Evolutionary conservation across 2,888 invertebrate genomes (phyloP), one percentile per base, ranked within the genome.

Genomic region (Cremastinae sp.): DNA sequence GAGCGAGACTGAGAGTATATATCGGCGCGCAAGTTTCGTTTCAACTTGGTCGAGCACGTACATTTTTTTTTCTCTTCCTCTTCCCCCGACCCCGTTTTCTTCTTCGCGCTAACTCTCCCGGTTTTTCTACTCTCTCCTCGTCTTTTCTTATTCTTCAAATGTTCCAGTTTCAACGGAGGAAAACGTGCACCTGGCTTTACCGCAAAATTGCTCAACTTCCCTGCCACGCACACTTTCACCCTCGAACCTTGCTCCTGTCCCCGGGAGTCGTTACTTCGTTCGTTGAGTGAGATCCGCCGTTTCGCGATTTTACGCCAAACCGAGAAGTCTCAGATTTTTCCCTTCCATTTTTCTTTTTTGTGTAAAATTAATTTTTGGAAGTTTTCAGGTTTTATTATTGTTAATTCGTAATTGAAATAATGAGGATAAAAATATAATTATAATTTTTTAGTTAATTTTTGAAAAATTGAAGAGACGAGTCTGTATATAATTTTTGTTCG

Each of bases 151-250:
- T 66, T 68, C 49, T 28, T 49, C 51, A 37, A 39, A 62, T 62
- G 43, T 56, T 69, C 37, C 55, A 43, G 65, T 35, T 74, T 65
- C 64, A 51, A 64, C 49, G 22, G 43, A 45, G 76, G 72, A 62
- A 77, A 76, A 77, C 64, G 74, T 59, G 74, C 69, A 73, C 62
- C 77, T 64, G 78, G 74, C 77, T 81, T 79, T 77, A 75, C 76
- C 72, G 77, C 72, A 78, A 81, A 82, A 82, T 82, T 81, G 81
- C 82, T 80, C 78, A 77, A 58, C 70, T 75, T 77, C 74, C 80
- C 75, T 76, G 74, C 37, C 64, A 76, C 76, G 73, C 75, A 59
- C 72, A 56, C 62, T 61, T 64, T 61, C 76, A 56, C 53, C 65
- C 41, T 73, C 68, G 43, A 59, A 41, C 58, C 20, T 55, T 66